Evolutionary conservation across 2,888 invertebrate genomes (phyloP).

Genomic region (Tetragonisca angustula): DNA sequence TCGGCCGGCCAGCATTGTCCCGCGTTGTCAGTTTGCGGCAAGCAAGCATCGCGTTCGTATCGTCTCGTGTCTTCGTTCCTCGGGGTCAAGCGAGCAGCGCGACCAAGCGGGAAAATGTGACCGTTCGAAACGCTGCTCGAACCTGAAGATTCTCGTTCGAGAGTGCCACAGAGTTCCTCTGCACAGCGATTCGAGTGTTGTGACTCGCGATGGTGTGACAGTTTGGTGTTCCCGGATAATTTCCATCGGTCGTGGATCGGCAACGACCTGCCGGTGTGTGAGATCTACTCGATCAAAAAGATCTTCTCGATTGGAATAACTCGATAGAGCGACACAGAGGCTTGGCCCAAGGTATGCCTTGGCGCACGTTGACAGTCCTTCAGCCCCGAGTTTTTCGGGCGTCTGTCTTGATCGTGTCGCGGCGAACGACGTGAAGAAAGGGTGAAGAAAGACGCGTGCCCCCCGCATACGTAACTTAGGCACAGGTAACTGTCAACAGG

Average conservation of each 20-base stretch:
- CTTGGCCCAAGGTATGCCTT: slow-evolving; percentile 48
- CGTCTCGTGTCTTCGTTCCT: slow-evolving; percentile 37
- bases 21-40: slow-evolving; percentile 81
- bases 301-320: slow-evolving; percentile 44
- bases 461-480: slow-evolving; percentile 1
- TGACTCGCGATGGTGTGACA: slow-evolving; percentile 31
- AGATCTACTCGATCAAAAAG: slow-evolving; percentile 17
- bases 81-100: too few relatives aligned
- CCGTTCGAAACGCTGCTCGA: slow-evolving; percentile 45
- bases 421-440: slow-evolving; percentile 45
- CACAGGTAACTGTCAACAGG: slow-evolving; percentile 36
- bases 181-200: neutral
- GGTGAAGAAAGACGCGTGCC: slow-evolving; percentile 15
- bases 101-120: slow-evolving; percentile 68
- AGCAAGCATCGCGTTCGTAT: slow-evolving; percentile 77
- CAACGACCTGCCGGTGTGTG: neutral
- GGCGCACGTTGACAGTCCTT: slow-evolving; percentile 51
- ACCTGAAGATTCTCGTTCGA: neutral
- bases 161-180: neutral
- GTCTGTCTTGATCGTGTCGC: slow-evolving; percentile 68
- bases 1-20: slow-evolving; percentile 73
- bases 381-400: slow-evolving; percentile 54
- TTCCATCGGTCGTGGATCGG: slow-evolving; percentile 4
- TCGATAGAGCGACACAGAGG: slow-evolving; percentile 36
- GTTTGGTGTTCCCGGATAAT: slow-evolving; percentile 31